Base-by-base conservation (phyloP, 2,888 invertebrate species). In the Biston betularia region DNA sequence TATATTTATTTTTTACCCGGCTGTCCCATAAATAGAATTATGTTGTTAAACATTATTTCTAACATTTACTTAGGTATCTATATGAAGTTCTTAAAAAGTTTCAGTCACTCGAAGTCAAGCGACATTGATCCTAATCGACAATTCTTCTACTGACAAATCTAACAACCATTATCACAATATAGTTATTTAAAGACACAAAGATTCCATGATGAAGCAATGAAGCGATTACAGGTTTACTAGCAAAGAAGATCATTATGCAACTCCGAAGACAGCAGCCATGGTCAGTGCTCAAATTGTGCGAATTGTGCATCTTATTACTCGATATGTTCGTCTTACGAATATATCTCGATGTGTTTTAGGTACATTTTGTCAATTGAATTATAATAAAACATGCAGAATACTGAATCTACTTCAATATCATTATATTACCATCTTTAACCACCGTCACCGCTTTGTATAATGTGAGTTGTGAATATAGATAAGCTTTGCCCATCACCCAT, bases 131-230 rank as follows among this genome's bases (percentile, higher is more conserved):
- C 77, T 81, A 82, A 71, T 77, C 76, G 75, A 75, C 71, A 58
- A 76, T 50, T 61, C 71, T 50, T 61, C 71, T 65, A 70, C 64
- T 55, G 38, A 83, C 79, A 75, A 75, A 79, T 84, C 86, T 89
- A 89, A 83, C 83, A 87, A 83, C 87, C 84, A 88, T 88, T 91
- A 92, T 90, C 90, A 90, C 91, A 91, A 88, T 89, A 87, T 87
- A 83, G 82, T 87, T 88, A 90, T 85, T 80, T 83, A 81, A 81
- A 79, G 83, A 82, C 73, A 84, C 72, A 75, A 76, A 84, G 78
- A 87, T 81, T 76, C 73, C 78, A 82, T 82, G 80, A 84, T 88
- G 86, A 84, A 57, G 57, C 46, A 35, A 84, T 88, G 86, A 84
- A 57, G 57, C 46, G 14, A 70, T 63, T 58, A 63, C 55, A 48